Evolutionary conservation across 2,797 vertebrate genomes (phyloP), one percentile per base, ranked within the genome.

Genomic region (Oophaga sylvatica): DNA sequence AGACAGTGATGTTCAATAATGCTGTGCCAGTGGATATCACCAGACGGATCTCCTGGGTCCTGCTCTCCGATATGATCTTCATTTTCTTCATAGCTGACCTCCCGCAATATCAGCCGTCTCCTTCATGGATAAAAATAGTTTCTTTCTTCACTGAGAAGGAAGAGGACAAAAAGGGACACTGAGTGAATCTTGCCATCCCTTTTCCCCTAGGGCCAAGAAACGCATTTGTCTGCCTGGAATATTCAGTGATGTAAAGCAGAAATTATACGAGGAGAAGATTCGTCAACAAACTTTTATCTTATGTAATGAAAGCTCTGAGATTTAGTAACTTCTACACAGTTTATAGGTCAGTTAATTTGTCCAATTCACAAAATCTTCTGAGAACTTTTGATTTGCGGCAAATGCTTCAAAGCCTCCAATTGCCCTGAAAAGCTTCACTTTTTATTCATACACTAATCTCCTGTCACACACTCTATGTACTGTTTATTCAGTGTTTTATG

Each of bases 131-230:
- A 76, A 81, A 93, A 90, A 91, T 81, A 82, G 19, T 86, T 88
- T 90, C 63, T 89, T 91, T 90, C 87, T 89, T 91, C 91, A 91
- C 84, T 82, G 83, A 91, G 88, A 91, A 79, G 90, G 90, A 92
- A 92, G 89, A 88, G 87, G 90, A 91, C 90, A 80, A 53, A 85
- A 82, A 89, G 89, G 90, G 77, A 90, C 88, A 90, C 89, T 62
- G 60, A 91, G 90, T 56, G 87, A 89, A 89, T 92, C 85, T 90
- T 87, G 90, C 90, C 84, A 86, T 80, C 90, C 70, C 56, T 15
- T 29, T 79, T 60, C 59, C 56, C 26, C 31, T 1, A 59, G 80
- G 68, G 90, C 81, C 48, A 89, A 85, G 84, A 77, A 65, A 56
- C 13, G 19, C 68, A 65, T 75, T 60, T 26, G 26, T 59, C 60